Evolutionary conservation across 2,797 vertebrate species (phyloP).

Genomic region (Limnodromus scolopaceus): DNA sequence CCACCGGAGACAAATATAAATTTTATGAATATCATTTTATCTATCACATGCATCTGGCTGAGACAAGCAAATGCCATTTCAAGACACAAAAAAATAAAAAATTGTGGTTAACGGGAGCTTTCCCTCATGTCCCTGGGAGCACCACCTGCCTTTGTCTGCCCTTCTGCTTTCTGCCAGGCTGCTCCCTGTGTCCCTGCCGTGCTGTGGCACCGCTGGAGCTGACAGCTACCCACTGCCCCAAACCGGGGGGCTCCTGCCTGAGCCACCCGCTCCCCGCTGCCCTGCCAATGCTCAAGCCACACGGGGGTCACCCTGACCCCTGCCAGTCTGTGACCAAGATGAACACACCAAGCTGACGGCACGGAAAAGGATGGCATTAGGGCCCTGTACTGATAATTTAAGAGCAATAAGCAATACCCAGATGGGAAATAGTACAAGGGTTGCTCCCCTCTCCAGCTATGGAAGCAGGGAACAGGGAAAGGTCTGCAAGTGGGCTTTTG

Average conservation of each 20-base stretch:
- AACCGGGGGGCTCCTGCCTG: neutral
- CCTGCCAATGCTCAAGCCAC: neutral
- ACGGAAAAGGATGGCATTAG: accelerated
- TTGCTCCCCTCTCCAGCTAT: neutral
- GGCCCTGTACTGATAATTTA: neutral
- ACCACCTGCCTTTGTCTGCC: accelerated
- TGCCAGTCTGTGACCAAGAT: neutral
- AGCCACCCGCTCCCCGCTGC: neutral
- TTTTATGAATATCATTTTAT: neutral
- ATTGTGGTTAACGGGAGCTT: accelerated
- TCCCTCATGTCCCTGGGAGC: neutral
- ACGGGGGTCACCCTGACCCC: accelerated
- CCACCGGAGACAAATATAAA: accelerated
- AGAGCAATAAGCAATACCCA: neutral
- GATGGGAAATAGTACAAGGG: neutral
- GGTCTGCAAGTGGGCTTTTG: neutral
- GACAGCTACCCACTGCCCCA: neutral
- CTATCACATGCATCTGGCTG: neutral
- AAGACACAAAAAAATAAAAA: neutral
- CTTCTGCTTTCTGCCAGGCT: neutral
- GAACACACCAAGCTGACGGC: accelerated
- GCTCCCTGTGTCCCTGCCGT: accelerated
- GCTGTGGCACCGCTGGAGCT: accelerated
- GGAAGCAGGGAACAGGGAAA: neutral
- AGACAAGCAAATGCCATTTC: neutral